These are phyloP conservation scores for Siphamia tubifer DNA, from an alignment of 2,113 vertebrate genomes.

Conservation along the genomic window DNA sequence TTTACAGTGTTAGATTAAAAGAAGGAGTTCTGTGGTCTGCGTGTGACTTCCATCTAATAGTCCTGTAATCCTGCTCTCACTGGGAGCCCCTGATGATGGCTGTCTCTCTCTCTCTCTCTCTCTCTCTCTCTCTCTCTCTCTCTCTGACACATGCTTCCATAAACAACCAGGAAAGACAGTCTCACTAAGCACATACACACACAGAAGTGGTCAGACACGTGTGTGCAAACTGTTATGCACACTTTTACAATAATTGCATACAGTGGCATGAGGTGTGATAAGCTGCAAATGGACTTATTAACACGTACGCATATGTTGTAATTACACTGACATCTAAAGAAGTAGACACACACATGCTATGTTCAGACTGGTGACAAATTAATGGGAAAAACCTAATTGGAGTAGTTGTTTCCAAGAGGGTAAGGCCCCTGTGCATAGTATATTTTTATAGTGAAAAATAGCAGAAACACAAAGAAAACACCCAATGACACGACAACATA, in stretches of 20 bases:
- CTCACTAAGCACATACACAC: conserved; percentile 1
- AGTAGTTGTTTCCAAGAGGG: too few relatives aligned
- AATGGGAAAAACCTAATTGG: too few relatives aligned
- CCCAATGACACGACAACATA: background rate
- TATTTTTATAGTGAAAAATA: too few relatives aligned
- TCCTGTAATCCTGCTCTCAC: conserved; percentile 62
- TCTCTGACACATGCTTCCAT: conserved; percentile 42
- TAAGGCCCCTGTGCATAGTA: too few relatives aligned
- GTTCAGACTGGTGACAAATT: too few relatives aligned
- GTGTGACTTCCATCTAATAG: conserved; percentile 65
- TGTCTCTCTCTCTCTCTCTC: conserved; percentile 22
- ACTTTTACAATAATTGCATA: conserved; percentile 14
- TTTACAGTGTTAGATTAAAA: conserved; percentile 58
- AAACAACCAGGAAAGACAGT: conserved; percentile 39
- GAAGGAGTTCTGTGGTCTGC: conserved; percentile 40
- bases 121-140: background rate
- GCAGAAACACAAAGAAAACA: background rate
- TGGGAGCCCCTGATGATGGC: conserved; percentile 62
- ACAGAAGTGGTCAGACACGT: background rate
- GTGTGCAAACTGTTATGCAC: conserved; percentile 24
- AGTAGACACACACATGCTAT: background rate
- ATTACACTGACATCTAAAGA: conserved; percentile 18
- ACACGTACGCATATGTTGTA: conserved; percentile 6
- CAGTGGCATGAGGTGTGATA: conserved; percentile 21
- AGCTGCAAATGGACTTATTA: conserved; percentile 16